Conservation (phyloP, 2,888 invertebrate genomes). For the Theodoxus fluviatilis region DNA sequence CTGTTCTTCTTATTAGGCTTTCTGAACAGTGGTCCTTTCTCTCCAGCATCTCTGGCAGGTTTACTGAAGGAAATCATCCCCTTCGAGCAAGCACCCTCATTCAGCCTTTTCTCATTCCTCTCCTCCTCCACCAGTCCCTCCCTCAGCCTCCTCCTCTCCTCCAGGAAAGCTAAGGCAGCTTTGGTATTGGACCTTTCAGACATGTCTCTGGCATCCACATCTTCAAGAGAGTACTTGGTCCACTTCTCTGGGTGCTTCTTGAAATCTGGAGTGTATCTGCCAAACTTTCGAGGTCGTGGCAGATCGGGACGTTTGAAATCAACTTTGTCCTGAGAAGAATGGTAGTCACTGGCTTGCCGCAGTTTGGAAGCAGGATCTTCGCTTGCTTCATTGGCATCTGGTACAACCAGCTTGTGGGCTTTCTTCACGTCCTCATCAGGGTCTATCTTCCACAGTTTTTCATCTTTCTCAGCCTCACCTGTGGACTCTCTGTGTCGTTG, state of each 20-base stretch:
- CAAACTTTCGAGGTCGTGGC: constrained; percentile 24
- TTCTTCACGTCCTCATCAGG: constrained; percentile 26
- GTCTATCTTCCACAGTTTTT: constrained; percentile 29
- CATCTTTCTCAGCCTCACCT: constrained; percentile 11
- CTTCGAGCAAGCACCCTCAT: constrained; percentile 45
- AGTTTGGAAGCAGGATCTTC: neutral
- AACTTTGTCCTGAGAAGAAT: neutral
- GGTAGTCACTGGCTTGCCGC: neutral
- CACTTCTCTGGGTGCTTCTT: constrained; percentile 82
- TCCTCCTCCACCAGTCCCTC: constrained; percentile 40
- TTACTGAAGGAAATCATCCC: constrained; percentile 43
- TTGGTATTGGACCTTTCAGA: constrained; percentile 80
- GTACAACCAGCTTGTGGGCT: neutral
- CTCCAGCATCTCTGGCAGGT: constrained; percentile 8
- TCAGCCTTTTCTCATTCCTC: constrained; percentile 34
- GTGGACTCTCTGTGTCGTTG: constrained; percentile 29
- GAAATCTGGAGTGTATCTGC: constrained; percentile 64
- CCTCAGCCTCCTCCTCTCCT: constrained; percentile 67
- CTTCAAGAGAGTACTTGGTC: constrained; percentile 80
- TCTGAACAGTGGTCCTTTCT: neutral
- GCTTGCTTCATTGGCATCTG: neutral
- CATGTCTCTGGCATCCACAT: constrained; percentile 79
- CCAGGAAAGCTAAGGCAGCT: constrained; percentile 81
- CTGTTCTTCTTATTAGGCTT: constrained; percentile 10
- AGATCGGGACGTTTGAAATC: constrained; percentile 21